Evolutionary conservation across 2,888 invertebrate genomes (phyloP), one percentile per base, ranked within the genome.

Genomic region (Erannis defoliaria): DNA sequence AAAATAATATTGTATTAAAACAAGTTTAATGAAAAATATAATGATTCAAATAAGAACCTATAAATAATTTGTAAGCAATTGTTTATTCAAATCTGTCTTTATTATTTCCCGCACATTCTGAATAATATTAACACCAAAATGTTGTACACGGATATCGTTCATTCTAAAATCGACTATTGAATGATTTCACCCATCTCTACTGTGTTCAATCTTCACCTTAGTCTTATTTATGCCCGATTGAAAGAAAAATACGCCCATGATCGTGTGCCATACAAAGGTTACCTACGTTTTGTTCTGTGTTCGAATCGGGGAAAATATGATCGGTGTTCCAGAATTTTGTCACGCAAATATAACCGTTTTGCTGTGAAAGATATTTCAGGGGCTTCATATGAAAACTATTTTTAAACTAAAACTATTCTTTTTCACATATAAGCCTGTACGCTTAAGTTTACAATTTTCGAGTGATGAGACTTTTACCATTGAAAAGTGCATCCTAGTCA

Each of bases 191-290:
- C 10, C 1, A 46, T 31, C 18, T 45, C 46, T 33, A 46, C 6
- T 45, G 18, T 18, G n/a, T 16, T 37, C 23, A n/a, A 19, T 83
- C 82, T 77, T 84, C 80, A 83, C 82, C 86, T 86, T 76, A 84
- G 79, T 79, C 78, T 86, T 88, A 88, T 88, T 86, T 89, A 88
- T 84, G 82, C 73, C 73, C 80, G 77, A 84, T 85, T 84, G 84
- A 80, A 84, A 83, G 82, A 85, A 84, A 85, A 84, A 87, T 82
- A 83, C 78, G 74, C 74, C 76, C 74, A 81, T 76, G 75, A 80
- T 83, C 80, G 77, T 75, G 67, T 74, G 71, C 70, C 74, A 77
- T 75, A 73, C 72, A 70, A 73, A 78, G 76, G 71, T 66, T 70
- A 26, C 50, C 37, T 35, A 38, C 70, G 60, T 66, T 67, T 67